phyloP scores from a whole-genome alignment of 2,113 vertebrate species.

The Mystacornis crossleyi region DNA sequence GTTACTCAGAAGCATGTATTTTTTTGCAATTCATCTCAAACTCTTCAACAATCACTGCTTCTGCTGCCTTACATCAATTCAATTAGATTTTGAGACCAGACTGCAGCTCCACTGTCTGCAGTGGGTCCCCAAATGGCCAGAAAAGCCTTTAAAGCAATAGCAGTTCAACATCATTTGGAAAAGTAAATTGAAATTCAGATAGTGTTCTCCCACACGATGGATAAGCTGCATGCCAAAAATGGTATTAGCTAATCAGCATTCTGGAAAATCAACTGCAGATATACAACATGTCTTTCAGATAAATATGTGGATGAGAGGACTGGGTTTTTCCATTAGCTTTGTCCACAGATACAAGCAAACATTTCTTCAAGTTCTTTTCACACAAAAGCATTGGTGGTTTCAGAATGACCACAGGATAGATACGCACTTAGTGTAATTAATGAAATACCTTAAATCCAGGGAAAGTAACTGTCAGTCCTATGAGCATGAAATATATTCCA shows the following conservation, averaged over 20 bases:
- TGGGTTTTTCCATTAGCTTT: constrained; percentile 42
- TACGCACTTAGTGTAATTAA: neutral
- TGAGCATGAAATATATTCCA: neutral
- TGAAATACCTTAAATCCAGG: neutral
- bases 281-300: constrained; percentile 37
- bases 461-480: neutral
- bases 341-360: neutral
- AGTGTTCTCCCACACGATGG: constrained; percentile 3
- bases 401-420: neutral
- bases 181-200: constrained; percentile 56
- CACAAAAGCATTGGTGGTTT: neutral
- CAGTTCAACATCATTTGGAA: constrained; percentile 20
- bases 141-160: constrained; percentile 45
- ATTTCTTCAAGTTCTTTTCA: neutral
- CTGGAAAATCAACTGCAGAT: constrained; percentile 52
- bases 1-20: neutral
- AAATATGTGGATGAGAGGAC: constrained; percentile 10
- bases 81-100: constrained; percentile 52
- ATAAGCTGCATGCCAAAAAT: constrained; percentile 52
- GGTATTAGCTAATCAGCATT: constrained; percentile 57
- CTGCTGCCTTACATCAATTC: neutral
- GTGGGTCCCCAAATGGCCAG: neutral
- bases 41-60: constrained; percentile 4
- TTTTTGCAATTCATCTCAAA: constrained; percentile 19
- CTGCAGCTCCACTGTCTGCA: constrained; percentile 42